phyloP scores from a whole-genome alignment of 2,888 invertebrate genomes.

The Morpho achilles region DNA sequence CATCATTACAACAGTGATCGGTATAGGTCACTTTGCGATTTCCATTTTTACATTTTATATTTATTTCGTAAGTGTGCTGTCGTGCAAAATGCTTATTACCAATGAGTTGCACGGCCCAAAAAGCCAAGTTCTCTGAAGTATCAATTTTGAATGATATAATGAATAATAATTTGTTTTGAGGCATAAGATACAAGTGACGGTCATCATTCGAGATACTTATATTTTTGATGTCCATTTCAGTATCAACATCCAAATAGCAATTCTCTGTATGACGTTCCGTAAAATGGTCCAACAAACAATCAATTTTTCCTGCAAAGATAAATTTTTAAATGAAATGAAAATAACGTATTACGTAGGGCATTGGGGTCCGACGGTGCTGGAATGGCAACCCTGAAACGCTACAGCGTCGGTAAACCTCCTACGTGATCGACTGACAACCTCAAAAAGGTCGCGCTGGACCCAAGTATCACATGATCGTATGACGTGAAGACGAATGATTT shows the following conservation, averaged over 20 bases:
- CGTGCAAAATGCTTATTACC: constrained; percentile 54
- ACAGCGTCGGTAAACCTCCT: no score
- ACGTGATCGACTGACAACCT: no score
- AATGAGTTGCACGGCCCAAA: constrained; percentile 61
- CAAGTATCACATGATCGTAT: no score
- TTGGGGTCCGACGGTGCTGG: no score
- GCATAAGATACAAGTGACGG: constrained; percentile 49
- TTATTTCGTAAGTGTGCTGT: constrained; percentile 61
- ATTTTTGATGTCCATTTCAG: constrained; percentile 42
- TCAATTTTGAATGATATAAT: constrained; percentile 47
- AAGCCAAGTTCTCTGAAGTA: constrained; percentile 56
- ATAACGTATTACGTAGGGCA: no score
- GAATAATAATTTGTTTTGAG: constrained; percentile 54
- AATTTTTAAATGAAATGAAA: background rate
- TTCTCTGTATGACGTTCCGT: constrained; percentile 53
- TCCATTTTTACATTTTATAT: constrained; percentile 51
- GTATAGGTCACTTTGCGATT: constrained; percentile 52
- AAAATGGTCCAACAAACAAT: constrained; percentile 59
- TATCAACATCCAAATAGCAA: constrained; percentile 46
- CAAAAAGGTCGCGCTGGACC: no score
- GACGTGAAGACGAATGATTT: no score
- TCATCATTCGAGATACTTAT: constrained; percentile 37
- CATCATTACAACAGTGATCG: constrained; percentile 63
- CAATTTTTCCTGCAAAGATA: constrained; percentile 47
- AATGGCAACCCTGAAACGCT: no score